A percentile compares a stretch with the other conserved stretches of the same genome.
These are phyloP conservation scores for Drosophila monieri DNA, from an alignment of 2,888 invertebrate genomes.

Conservation along the genomic window DNA sequence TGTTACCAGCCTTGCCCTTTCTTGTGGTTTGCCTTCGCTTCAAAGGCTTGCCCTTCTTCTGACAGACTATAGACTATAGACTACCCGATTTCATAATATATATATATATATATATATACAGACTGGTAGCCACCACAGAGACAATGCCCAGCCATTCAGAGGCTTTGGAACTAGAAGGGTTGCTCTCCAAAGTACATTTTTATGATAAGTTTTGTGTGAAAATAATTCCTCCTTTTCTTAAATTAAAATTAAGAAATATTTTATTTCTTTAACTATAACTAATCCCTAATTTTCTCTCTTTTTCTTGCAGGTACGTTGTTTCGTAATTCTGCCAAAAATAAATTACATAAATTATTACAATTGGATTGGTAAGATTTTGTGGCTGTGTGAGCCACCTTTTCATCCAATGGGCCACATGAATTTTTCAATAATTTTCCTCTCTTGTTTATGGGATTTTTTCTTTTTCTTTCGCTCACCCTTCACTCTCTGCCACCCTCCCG, in stretches of 20 bases:
- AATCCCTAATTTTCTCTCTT: slow-evolving; percentile 1
- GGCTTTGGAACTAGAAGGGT: background rate
- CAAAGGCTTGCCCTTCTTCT: slow-evolving; percentile 64
- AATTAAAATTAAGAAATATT: too few relatives aligned
- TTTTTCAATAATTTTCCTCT: slow-evolving; percentile 61
- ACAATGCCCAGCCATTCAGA: slow-evolving; percentile 62
- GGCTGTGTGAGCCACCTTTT: slow-evolving; percentile 46
- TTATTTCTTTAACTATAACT: too few relatives aligned
- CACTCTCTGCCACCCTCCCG: background rate
- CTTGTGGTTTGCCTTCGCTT: slow-evolving; percentile 61
- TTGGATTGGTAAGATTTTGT: slow-evolving; percentile 53
- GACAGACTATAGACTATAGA: too few relatives aligned
- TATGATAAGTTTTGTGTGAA: too few relatives aligned
- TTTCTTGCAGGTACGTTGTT: slow-evolving; percentile 64
- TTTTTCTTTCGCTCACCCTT: background rate
- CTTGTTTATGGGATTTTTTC: slow-evolving; percentile 23
- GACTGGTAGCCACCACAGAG: slow-evolving; percentile 14
- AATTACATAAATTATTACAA: slow-evolving; percentile 27
- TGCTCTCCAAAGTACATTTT: too few relatives aligned
- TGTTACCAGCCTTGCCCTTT: slow-evolving; percentile 64
- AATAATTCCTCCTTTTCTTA: too few relatives aligned
- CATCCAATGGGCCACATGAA: slow-evolving; percentile 59
- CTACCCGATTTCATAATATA: too few relatives aligned
- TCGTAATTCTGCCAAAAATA: slow-evolving; percentile 51
- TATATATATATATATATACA: slow-evolving; percentile 2